These are phyloP conservation scores for Parnassius apollo DNA, from an alignment of 2,888 invertebrate species.

Conservation along the genomic window DNA sequence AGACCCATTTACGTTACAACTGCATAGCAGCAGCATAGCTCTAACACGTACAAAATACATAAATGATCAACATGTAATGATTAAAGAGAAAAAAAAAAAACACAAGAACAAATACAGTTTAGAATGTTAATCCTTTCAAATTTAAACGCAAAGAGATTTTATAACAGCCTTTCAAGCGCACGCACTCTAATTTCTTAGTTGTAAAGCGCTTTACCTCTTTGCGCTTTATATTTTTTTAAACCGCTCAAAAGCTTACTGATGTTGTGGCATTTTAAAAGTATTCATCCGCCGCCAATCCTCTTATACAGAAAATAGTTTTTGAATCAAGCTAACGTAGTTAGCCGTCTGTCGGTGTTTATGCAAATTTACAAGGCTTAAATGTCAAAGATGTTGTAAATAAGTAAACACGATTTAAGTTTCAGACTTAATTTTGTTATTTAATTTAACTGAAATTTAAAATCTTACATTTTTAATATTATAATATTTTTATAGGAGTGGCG, in stretches of 20 bases:
- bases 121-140: constrained; percentile 9
- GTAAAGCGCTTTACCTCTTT: constrained; percentile 22
- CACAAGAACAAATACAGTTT: too few species aligned
- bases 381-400: constrained; percentile 1
- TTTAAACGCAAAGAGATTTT: constrained; percentile 15
- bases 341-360: background rate
- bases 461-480: too few species aligned
- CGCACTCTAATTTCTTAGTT: constrained; percentile 23
- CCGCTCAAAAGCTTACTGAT: constrained; percentile 11
- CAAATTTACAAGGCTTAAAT: background rate
- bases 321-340: background rate
- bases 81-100: too few species aligned
- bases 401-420: background rate
- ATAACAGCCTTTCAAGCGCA: constrained; percentile 15
- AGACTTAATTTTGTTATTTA: too few species aligned
- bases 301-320: constrained; percentile 1
- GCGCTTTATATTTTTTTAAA: constrained; percentile 21
- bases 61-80: too few species aligned
- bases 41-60: too few species aligned
- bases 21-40: too few species aligned
- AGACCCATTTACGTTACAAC: too few species aligned
- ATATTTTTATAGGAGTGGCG: too few species aligned
- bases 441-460: too few species aligned
- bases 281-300: constrained; percentile 9
- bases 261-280: constrained; percentile 10